A percentile compares a stretch with the other conserved stretches of the same genome.
These are phyloP conservation scores for Drosophila subobscura DNA, from an alignment of 1,140 invertebrate genomes.

Conservation along the genomic window DNA sequence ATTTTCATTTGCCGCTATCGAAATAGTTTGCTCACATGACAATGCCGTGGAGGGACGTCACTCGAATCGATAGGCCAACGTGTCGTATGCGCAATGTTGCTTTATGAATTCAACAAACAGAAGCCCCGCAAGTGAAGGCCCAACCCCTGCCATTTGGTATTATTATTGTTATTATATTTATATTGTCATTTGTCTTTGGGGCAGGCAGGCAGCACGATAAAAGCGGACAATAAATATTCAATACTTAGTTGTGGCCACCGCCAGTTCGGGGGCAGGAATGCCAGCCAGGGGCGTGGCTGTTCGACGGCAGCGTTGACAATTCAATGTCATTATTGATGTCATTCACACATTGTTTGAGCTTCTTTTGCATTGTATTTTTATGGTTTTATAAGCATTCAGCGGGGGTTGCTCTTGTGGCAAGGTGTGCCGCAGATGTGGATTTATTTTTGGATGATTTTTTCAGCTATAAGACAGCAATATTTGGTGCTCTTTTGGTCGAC, in stretches of 20 bases:
- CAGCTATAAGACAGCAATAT: too few relatives aligned
- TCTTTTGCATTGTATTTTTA: slow-evolving; percentile 34
- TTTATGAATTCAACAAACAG: slow-evolving; percentile 42
- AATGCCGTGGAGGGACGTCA: slow-evolving; percentile 47
- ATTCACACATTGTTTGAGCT: slow-evolving; percentile 48
- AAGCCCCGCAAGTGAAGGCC: slow-evolving; percentile 54
- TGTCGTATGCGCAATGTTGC: slow-evolving; percentile 66
- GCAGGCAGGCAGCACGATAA: slow-evolving; percentile 34
- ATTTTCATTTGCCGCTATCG: slow-evolving; percentile 52
- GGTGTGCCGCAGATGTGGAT: not conserved
- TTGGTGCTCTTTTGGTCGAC: too few relatives aligned
- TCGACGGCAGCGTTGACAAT: slow-evolving; percentile 31
- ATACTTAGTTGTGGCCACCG: slow-evolving; percentile 3
- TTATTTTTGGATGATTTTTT: slow-evolving; percentile 22
- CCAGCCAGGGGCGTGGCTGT: not conserved
- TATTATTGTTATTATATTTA: slow-evolving; percentile 68
- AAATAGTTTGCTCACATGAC: slow-evolving; percentile 69
- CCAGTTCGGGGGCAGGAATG: too few relatives aligned
- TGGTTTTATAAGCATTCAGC: slow-evolving; percentile 63
- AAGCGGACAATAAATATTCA: slow-evolving; percentile 68
- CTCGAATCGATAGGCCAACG: slow-evolving; percentile 62
- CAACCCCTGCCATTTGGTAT: slow-evolving; percentile 4
- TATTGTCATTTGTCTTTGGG: slow-evolving; percentile 61
- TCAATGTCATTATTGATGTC: slow-evolving; percentile 81
- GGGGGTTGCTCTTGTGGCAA: slow-evolving; percentile 1